A percentile compares a stretch with the other conserved stretches of the same genome.
These are phyloP conservation scores for Microhierax caerulescens DNA, from an alignment of 2,797 vertebrate species.

Conservation along the genomic window DNA sequence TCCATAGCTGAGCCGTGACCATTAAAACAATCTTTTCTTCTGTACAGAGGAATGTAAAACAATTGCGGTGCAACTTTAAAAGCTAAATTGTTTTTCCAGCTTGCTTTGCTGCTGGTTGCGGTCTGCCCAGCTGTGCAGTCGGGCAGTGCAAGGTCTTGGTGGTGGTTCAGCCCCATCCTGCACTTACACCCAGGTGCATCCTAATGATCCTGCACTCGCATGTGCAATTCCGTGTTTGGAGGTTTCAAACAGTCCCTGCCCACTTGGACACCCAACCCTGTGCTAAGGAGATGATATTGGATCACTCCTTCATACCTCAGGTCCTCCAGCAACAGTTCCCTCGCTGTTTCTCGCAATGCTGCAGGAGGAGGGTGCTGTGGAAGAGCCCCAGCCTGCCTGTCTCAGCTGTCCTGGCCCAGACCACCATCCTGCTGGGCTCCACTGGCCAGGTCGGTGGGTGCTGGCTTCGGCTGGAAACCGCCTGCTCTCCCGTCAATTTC, in stretches of 20 bases:
- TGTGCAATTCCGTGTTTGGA: accelerated
- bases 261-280: accelerated
- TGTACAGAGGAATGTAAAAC: background rate
- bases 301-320: background rate
- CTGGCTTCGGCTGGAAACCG: background rate
- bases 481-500: background rate
- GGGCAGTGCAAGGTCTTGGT: accelerated
- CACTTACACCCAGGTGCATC: background rate
- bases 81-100: background rate
- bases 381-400: background rate
- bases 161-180: background rate
- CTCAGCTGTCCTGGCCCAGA: accelerated
- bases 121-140: background rate
- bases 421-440: background rate
- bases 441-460: too few species aligned
- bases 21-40: background rate
- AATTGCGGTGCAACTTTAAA: background rate
- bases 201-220: accelerated
- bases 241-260: background rate
- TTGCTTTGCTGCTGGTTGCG: background rate
- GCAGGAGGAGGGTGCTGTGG: background rate
- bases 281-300: background rate
- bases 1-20: background rate
- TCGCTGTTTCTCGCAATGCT: background rate
- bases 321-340: accelerated